Evolutionary conservation across 2,888 invertebrate genomes (phyloP).

Genomic region (Desoria tigrina): DNA sequence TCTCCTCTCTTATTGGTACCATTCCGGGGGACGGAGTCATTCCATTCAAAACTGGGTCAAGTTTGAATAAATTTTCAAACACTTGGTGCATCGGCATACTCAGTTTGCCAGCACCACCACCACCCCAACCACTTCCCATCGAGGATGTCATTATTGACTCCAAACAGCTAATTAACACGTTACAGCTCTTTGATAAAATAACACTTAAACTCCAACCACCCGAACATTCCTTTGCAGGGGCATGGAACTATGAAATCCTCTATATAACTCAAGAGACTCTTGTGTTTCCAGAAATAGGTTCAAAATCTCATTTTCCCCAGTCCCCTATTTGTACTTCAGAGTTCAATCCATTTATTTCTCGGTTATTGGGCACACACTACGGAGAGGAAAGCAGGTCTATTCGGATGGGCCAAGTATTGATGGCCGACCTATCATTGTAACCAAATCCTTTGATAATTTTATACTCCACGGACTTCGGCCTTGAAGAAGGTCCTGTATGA

Average conservation of each 20-base stretch:
- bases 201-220: no score
- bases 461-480: not conserved
- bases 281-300: no score
- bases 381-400: no score
- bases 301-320: no score
- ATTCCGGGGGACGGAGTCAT: slow-evolving; percentile 24
- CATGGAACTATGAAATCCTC: no score
- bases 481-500: not conserved
- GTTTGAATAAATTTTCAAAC: slow-evolving; percentile 47
- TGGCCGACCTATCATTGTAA: no score
- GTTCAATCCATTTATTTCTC: no score
- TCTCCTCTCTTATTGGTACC: slow-evolving; percentile 36
- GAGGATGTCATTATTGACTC: not conserved
- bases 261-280: no score
- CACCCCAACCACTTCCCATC: not conserved
- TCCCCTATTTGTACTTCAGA: no score
- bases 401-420: no score
- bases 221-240: no score
- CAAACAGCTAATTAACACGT: not conserved
- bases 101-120: not conserved
- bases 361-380: no score
- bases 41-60: slow-evolving; percentile 38
- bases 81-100: slow-evolving; percentile 40
- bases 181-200: not conserved
- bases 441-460: slow-evolving; percentile 6